Evolutionary conservation across 1,140 invertebrate genomes (phyloP), one percentile per base, ranked within the genome.

Genomic region (Panulirus ornatus): DNA sequence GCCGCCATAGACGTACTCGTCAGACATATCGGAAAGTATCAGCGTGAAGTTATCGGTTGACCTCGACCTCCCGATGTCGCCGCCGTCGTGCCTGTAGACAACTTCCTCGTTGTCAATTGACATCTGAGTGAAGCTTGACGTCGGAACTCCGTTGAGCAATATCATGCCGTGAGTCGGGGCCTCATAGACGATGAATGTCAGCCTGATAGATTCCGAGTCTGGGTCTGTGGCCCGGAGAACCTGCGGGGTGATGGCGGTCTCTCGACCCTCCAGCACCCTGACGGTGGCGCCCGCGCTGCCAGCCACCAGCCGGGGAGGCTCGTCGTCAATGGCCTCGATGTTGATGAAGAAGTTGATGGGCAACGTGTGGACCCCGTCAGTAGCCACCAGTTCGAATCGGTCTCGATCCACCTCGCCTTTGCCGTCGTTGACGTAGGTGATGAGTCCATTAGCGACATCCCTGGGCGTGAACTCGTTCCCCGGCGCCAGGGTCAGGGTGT

Each of bases 361-460:
- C 58, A 94, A 92, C 54, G 90, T 91, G 91, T 94, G 94, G 30
- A 93, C 86, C 0, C 94, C 94, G 92, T 94, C 94, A 14, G 94
- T 93, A 0, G 94, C 93, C 83, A 94, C 93, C 8, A 94, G 47
- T 27, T 83, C 87, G 73, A 94, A 93, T 5, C 81, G 88, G 82
- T 94, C 94, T 42, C 91, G 90, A 16, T 92, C 91, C 44, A 86
- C 84, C 82, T 94, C 93, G 19, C 92, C 92, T 70, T 93, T 93
- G 47, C 79, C 70, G 70, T 88, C 38, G 82, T 94, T 93, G 22
- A 91, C 83, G 91, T 94, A 94, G 11, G 92, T 81, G n/a, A 94
- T 91, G 30, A 91, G 76, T n/a, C 93, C 92, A 79, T 91, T 91
- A 22, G 85, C 47, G 30, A 94, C 93, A 71, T 94, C 94, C 36